Evolutionary conservation across 2,888 invertebrate genomes (phyloP), one percentile per base, ranked within the genome.

Genomic region (Eupithecia centaureata): DNA sequence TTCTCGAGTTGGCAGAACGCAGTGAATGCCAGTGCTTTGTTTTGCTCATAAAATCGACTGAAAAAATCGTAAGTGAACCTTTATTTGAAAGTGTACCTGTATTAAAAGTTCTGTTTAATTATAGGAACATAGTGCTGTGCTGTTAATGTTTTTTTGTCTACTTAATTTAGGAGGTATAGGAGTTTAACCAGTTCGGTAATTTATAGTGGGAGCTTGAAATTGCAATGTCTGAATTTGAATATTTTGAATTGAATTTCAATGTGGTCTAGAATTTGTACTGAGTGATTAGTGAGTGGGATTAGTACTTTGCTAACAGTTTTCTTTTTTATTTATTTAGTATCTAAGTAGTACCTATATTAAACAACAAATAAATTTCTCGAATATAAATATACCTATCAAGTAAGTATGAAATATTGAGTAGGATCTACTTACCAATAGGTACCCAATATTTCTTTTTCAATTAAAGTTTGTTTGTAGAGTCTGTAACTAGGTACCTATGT

Each of bases 41-140:
- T 76, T 69, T 73, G 73, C 30, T 69, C 67, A 70, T 68, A 72
- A 79, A 76, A 72, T 72, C 74, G 64, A 72, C 75, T 75, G 68
- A 70, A 71, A 76, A 79, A 80, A 81, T 75, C 65, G 86, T 88
- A 83, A 87, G 86, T 87, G 30, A n/a, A n/a, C n/a, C n/a, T n/a
- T n/a, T n/a, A n/a, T n/a, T n/a, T n/a, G n/a, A n/a, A n/a, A n/a
- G n/a, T n/a, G n/a, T n/a, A n/a, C n/a, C n/a, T n/a, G n/a, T n/a
- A n/a, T n/a, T n/a, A n/a, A n/a, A n/a, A n/a, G n/a, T n/a, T n/a
- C n/a, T n/a, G 2, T 18, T 47, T n/a, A 3, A 18, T 18, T 18
- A 18, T 47, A 5, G n/a, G n/a, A 47, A 47, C 2, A 47, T 56
- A 56, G 57, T 57, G 32, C 32, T 33, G 57, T 57, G 57, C 0